Base-by-base conservation (phyloP, 2,797 vertebrate species). In the Meda fulgida region DNA sequence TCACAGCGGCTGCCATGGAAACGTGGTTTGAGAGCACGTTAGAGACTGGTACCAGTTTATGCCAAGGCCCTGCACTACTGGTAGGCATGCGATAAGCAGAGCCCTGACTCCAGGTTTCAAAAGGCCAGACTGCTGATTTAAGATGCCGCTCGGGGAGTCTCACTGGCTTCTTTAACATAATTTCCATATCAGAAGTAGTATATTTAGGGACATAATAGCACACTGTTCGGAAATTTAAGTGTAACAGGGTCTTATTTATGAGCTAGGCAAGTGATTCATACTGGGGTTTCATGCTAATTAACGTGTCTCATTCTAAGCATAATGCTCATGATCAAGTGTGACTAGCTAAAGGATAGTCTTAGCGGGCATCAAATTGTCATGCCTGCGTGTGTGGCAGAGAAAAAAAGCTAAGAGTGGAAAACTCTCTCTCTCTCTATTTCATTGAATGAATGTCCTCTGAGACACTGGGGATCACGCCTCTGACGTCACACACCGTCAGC, bases 1-100 rank as follows among this genome's bases (percentile, higher is more conserved):
- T 95, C 94, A 95, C 90, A 87, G 90, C 87, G 90, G 95, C 95
- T 96, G 93, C 95, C 95, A 96, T 96, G 95, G 95, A 93, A 96
- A 96, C 95, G 2, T 93, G 94, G 91, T 88, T 92, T 95, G 95
- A 93, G 94, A 95, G 93, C 94, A 93, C 77, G 90, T 89, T 93
- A 91, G 93, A 92, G 93, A 94, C 94, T 90, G 93, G 95, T 95
- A 95, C 94, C 94, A 94, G 93, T 95, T 95, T 94, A 91, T 95
- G 93, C 93, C 93, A 92, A 94, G 93, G 92, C 91, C 92, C 92
- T 88, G 91, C 91, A 90, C 93, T 92, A 93, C 92, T 93, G 92
- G 91, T 92, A 91, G 90, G 90, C 92, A 92, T 91, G 92, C 81
- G 91, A 94, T 92, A 93, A 93, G 93, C 93, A 90, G 89, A 85